These are phyloP conservation scores for Boulengeromyrus knoepffleri DNA, from an alignment of 2,113 vertebrate species.

Conservation along the genomic window DNA sequence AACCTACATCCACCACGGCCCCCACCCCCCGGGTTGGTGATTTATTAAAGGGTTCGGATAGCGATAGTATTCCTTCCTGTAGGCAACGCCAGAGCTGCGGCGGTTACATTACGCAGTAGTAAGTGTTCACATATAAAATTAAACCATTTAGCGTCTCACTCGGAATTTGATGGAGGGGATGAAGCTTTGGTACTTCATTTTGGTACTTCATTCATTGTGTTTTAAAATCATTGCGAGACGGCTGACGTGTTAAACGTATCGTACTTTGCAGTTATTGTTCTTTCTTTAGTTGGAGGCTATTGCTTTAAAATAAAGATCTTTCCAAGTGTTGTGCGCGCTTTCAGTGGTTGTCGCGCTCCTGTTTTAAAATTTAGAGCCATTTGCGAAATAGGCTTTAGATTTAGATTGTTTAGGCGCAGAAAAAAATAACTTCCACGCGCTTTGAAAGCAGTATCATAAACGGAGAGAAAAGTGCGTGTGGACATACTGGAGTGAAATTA, in stretches of 20 bases:
- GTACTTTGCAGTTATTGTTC: background rate
- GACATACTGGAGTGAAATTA: background rate
- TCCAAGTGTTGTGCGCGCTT: background rate
- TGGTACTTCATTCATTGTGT: background rate
- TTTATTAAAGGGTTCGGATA: too few relatives aligned
- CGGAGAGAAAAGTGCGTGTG: background rate
- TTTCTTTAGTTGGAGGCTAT: background rate
- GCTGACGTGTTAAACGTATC: background rate
- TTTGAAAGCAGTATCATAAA: background rate
- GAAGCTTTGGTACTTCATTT: background rate
- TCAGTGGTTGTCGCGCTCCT: background rate
- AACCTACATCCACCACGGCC: too few relatives aligned
- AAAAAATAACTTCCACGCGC: background rate
- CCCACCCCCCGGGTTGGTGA: too few relatives aligned
- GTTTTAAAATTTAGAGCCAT: background rate
- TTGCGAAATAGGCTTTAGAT: background rate
- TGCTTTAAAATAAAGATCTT: background rate
- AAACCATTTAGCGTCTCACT: background rate
- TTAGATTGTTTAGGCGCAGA: background rate
- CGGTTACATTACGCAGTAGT: background rate
- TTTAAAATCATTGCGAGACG: background rate
- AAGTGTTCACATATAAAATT: too few relatives aligned
- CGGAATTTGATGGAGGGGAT: background rate
- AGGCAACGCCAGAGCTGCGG: background rate
- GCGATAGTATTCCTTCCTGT: background rate